A percentile compares a stretch with the other conserved stretches of the same genome.
Evolutionary conservation across 1,140 invertebrate species (phyloP).

Genomic region (silkworm (Bombyx mori)): ASM3026992v2 NC_085112.1:9659001-9659500

Average conservation of each 20-base stretch:
- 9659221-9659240: neutral
- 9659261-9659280: constrained; percentile 17
- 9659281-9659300: constrained; percentile 63
- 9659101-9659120: constrained; percentile 25
- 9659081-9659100: constrained; percentile 51
- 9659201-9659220: constrained; percentile 2
- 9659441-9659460: constrained; percentile 52
- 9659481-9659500: constrained; percentile 1
- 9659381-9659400: constrained; percentile 6
- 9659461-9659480: constrained; percentile 37
- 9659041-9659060: constrained; percentile 74
- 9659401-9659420: constrained; percentile 24
- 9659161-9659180: constrained; percentile 10
- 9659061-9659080: constrained; percentile 76
- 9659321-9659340: constrained; percentile 27
- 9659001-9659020: constrained; percentile 67
- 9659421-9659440: constrained; percentile 43
- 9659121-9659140: constrained; percentile 7
- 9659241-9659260: neutral
- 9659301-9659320: constrained; percentile 67
- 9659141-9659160: constrained; percentile 5
- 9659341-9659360: constrained; percentile 4
- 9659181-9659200: constrained; percentile 8
- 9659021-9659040: constrained; percentile 56
- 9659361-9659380: constrained; percentile 6